Evolutionary conservation across 1,140 invertebrate species (phyloP).

Genomic region (Listronotus oregonensis): DNA sequence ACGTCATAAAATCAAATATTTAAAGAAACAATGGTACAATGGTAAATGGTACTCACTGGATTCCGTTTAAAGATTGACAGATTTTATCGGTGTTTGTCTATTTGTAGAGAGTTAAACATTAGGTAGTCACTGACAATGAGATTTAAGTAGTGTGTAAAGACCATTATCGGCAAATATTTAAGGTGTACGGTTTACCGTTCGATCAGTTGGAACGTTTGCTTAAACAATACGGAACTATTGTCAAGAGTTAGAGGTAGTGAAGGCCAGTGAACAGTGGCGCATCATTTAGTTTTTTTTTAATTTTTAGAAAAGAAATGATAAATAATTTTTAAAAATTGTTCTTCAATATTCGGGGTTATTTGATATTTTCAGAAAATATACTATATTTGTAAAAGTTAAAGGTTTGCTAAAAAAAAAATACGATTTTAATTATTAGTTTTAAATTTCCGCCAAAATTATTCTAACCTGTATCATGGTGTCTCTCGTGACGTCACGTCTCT

Average conservation of each 20-base stretch:
- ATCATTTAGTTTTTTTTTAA: too few relatives aligned
- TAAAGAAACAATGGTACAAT: slow-evolving; percentile 23
- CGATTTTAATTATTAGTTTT: too few relatives aligned
- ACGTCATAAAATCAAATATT: slow-evolving; percentile 17
- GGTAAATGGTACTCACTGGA: slow-evolving; percentile 25
- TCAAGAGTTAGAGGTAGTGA: slow-evolving; percentile 9
- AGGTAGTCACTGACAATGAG: slow-evolving; percentile 43
- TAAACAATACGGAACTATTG: slow-evolving; percentile 31
- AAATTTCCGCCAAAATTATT: too few relatives aligned
- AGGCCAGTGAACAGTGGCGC: slow-evolving; percentile 1
- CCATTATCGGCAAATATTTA: slow-evolving; percentile 48
- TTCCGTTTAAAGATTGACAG: slow-evolving; percentile 33
- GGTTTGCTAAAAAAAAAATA: too few relatives aligned
- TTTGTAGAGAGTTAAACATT: slow-evolving; percentile 45
- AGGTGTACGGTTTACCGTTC: slow-evolving; percentile 37
- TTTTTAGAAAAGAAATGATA: too few relatives aligned
- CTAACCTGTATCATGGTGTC: too few relatives aligned
- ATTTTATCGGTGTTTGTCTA: slow-evolving; percentile 43
- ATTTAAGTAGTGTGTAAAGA: slow-evolving; percentile 47
- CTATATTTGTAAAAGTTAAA: too few relatives aligned
- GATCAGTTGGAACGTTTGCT: slow-evolving; percentile 20
- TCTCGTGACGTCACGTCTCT: too few relatives aligned
- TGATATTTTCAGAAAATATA: too few relatives aligned
- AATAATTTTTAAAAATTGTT: too few relatives aligned
- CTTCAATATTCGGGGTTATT: too few relatives aligned